Evolutionary conservation across 2,888 invertebrate genomes (phyloP), one percentile per base, ranked within the genome.

Genomic region (Cyclophora punctaria): DNA sequence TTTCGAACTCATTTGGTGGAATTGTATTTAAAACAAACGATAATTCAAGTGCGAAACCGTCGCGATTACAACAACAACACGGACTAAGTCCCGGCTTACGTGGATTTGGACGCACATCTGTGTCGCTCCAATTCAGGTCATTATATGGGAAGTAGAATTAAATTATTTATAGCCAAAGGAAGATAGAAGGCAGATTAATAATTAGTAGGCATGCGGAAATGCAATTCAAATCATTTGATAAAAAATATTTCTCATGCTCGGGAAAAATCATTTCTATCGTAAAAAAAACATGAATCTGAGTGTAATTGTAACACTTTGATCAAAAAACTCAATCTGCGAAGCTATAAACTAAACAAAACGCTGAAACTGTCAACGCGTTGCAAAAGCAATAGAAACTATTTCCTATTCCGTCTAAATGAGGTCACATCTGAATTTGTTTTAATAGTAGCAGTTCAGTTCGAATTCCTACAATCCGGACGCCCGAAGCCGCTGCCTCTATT

Each of bases 71-170:
- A 60, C 55, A 67, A 63, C 69, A 70, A 68, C 73, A 72, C 67
- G 69, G 66, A 73, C 81, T 84, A 81, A 84, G 80, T 77, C 79
- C 61, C 64, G 73, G 80, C 72, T 84, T 80, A 84, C 74, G 70
- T 71, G 79, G 83, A 78, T 83, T 81, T 77, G 62, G 69, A 66
- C 64, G 62, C 71, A 69, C 79, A 79, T 76, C 76, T 80, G 80
- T 63, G 76, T 60, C 66, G 63, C 65, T 44, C 34, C 69, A 53
- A 64, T 71, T 70, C 75, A 69, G 69, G 71, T 74, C 65, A 66
- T 64, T 67, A 61, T 60, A 20, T 20, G 20, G 20, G 20, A 20
- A 20, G 20, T 20, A 20, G 20, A 20, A 20, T 20, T 20, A 20
- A 20, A 20, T 20, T 20, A 20, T 20, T 20, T 20, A 20, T 20